These are phyloP conservation scores for Phengaris alcon DNA, from an alignment of 2,888 invertebrate species.

Conservation along the genomic window DNA sequence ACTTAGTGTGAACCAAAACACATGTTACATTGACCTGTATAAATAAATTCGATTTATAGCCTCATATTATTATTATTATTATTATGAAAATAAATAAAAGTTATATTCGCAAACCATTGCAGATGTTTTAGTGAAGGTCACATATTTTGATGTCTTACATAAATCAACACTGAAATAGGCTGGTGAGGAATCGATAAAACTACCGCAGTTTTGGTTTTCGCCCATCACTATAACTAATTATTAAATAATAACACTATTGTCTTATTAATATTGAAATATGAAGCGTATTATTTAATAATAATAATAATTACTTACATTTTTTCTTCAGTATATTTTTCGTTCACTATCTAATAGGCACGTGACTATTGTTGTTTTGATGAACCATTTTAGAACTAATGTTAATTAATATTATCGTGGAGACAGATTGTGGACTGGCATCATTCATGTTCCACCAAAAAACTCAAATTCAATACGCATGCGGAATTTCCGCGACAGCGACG, in stretches of 20 bases:
- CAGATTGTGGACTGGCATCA: constrained; percentile 64
- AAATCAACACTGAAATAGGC: constrained; percentile 55
- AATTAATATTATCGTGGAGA: constrained; percentile 59
- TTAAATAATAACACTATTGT: background rate
- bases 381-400: constrained; percentile 64
- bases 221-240: background rate
- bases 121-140: constrained; percentile 18
- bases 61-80: background rate
- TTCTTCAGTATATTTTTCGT: constrained; percentile 49
- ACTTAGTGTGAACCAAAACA: background rate
- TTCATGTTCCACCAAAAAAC: constrained; percentile 67
- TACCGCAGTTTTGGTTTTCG: constrained; percentile 72
- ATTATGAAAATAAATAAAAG: too few relatives aligned
- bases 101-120: background rate
- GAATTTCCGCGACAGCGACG: constrained; percentile 44
- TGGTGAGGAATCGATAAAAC: constrained; percentile 77
- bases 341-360: constrained; percentile 72
- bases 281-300: constrained; percentile 5
- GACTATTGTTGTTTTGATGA: constrained; percentile 53
- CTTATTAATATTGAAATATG: constrained; percentile 22
- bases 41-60: background rate
- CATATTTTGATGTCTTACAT: constrained; percentile 40
- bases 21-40: constrained; percentile 18
- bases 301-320: constrained; percentile 49
- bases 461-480: constrained; percentile 66